These are phyloP conservation scores for Gobio gobio DNA, from an alignment of 2,113 vertebrate genomes.

Conservation along the genomic window DNA sequence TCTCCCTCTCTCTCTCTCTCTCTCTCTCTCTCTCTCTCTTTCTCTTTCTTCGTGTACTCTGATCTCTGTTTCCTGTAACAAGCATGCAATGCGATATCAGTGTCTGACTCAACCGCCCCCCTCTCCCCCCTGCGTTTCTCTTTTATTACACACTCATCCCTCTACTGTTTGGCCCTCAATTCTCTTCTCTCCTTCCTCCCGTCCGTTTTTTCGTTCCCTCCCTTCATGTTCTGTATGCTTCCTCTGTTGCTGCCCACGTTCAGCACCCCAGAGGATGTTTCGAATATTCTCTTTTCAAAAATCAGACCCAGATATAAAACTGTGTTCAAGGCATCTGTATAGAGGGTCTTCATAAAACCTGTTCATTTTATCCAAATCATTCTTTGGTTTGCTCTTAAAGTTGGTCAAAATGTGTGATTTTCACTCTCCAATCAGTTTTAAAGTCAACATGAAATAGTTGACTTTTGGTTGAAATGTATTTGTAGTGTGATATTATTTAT, in stretches of 20 bases:
- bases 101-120: conserved; percentile 65
- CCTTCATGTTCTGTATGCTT: conserved; percentile 66
- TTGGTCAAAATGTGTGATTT: not conserved
- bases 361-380: not conserved
- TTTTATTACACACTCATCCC: conserved; percentile 43
- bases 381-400: not conserved
- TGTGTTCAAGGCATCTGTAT: conserved; percentile 31
- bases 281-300: conserved; percentile 49
- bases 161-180: conserved; percentile 55
- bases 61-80: conserved; percentile 72
- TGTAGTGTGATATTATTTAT: not conserved
- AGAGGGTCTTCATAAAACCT: conserved; percentile 58
- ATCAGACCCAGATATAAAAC: conserved; percentile 29
- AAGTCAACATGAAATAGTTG: conserved; percentile 1
- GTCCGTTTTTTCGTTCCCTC: conserved; percentile 54
- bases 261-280: conserved; percentile 57
- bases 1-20: conserved; percentile 26
- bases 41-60: not conserved
- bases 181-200: conserved; percentile 53
- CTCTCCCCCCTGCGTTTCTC: conserved; percentile 26
- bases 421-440: not conserved
- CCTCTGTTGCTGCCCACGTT: conserved; percentile 66
- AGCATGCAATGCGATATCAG: conserved; percentile 75
- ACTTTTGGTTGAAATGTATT: not conserved
- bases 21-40: conserved; percentile 37